Evolutionary conservation across 92 coral and sea anemone species (phyloP), one percentile per base, ranked within the genome.

Genomic region (Phenganax stokvisi): DNA sequence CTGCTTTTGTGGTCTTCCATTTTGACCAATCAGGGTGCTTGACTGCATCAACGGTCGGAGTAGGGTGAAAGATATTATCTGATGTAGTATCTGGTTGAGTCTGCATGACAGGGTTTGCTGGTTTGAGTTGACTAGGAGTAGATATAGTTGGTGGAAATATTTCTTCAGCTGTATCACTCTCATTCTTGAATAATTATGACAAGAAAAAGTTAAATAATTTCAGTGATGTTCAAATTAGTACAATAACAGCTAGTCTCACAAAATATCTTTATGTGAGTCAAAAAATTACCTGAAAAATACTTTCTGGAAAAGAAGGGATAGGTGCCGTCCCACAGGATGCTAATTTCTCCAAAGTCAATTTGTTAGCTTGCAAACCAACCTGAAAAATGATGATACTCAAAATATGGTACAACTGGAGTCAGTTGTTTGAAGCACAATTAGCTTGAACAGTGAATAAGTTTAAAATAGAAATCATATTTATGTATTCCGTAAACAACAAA

Each of bases 271-370:
- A 20, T 44, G 72, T 0, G 13, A 9, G 61, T 30, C 17, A 16
- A 64, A 8, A 6, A 71, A 56, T 0, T 67, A 94, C 98, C 97
- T 92, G 84, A 17, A 94, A 89, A 5, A 85, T 86, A 71, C 86
- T 81, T 80, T 94, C 97, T 56, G 98, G 97, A 59, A 94, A 88
- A 75, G 92, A 83, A 28, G 98, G 97, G 72, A 94, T 94, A 3
- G 98, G 98, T 17, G 98, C 90, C 15, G 98, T 87, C 67, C 86
- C 88, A 67, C 98, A 94, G 6, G 98, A 88, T 53, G 96, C 90
- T 74, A 94, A 76, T 80, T 94, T 94, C 78, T 92, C 97, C 73
- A 94, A 84, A 28, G 98, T 91, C 15, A 94, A 85, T 71, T 92
- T 89, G 60, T 90, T 96, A 10, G 89, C 87, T 83, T 94, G 92